Percentiles rank a stretch among this genome's conserved stretches.
These are phyloP conservation scores for Ptilorrhoa leucosticta DNA, from an alignment of 2,113 vertebrate genomes.

Conservation along the genomic window DNA sequence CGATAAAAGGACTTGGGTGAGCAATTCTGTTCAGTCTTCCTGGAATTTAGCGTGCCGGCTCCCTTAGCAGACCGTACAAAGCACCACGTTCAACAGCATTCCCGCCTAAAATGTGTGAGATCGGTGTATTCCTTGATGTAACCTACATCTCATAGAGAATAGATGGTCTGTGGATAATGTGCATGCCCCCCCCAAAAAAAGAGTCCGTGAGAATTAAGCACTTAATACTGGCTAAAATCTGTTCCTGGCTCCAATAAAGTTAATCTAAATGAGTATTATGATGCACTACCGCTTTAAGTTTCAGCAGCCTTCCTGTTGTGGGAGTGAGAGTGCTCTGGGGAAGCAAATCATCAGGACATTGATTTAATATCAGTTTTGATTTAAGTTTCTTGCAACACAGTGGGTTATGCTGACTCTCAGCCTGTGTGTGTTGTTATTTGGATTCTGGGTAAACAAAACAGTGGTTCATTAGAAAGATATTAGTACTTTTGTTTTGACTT, in stretches of 20 bases:
- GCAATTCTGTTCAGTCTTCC: neutral
- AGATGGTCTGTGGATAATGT: neutral
- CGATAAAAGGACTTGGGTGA: neutral
- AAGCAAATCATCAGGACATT: slow-evolving; percentile 28
- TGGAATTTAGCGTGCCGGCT: neutral
- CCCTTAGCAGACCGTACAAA: neutral
- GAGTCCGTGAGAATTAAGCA: neutral
- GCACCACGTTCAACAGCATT: neutral
- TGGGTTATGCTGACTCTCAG: neutral
- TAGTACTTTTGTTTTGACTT: neutral
- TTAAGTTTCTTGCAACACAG: neutral
- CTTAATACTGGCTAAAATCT: neutral
- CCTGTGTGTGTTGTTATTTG: neutral
- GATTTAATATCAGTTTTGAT: slow-evolving; percentile 56
- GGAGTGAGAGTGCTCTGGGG: neutral
- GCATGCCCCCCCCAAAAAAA: neutral
- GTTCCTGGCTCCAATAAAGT: neutral
- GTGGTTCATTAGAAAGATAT: neutral
- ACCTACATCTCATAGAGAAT: neutral
- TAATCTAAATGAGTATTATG: neutral
- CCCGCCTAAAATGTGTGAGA: neutral
- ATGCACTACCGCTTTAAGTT: neutral
- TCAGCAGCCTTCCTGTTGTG: neutral
- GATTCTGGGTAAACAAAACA: neutral
- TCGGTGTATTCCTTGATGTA: neutral